A percentile compares a stretch with the other conserved stretches of the same genome.
Conservation (phyloP, 2,113 vertebrate species). For the Catharus bicknelli region DNA sequence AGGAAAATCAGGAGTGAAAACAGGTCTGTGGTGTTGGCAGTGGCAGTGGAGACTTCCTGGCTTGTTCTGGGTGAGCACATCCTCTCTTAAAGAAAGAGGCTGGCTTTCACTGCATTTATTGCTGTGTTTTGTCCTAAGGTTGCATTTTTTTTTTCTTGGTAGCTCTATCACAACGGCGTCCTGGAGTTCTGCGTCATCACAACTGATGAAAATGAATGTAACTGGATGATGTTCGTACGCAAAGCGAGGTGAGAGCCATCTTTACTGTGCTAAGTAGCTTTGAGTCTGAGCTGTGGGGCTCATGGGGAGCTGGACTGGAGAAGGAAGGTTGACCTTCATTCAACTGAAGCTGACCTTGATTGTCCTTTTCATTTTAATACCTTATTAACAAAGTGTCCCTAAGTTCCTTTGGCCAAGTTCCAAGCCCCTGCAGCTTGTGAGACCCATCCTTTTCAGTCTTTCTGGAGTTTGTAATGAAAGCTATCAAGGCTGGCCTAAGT, state of each 20-base stretch:
- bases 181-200: conserved; percentile 91
- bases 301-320: not conserved
- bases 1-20: not conserved
- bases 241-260: conserved; percentile 86
- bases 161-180: conserved; percentile 93
- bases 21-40: not conserved
- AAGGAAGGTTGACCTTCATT: not conserved
- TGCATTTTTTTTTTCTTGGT: not conserved
- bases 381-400: not conserved
- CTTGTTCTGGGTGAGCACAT: not conserved
- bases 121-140: not conserved
- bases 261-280: not conserved
- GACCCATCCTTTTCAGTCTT: not conserved
- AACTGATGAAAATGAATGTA: conserved; percentile 94
- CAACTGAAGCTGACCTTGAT: not conserved
- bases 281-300: not conserved
- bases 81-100: not conserved
- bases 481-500: not conserved
- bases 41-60: not conserved
- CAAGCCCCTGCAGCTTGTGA: not conserved
- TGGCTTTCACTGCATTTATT: not conserved
- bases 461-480: not conserved
- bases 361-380: not conserved
- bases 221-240: conserved; percentile 99
- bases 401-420: not conserved